Base-by-base conservation (phyloP, 1,140 invertebrate genomes). In the Bombus confusus region DNA sequence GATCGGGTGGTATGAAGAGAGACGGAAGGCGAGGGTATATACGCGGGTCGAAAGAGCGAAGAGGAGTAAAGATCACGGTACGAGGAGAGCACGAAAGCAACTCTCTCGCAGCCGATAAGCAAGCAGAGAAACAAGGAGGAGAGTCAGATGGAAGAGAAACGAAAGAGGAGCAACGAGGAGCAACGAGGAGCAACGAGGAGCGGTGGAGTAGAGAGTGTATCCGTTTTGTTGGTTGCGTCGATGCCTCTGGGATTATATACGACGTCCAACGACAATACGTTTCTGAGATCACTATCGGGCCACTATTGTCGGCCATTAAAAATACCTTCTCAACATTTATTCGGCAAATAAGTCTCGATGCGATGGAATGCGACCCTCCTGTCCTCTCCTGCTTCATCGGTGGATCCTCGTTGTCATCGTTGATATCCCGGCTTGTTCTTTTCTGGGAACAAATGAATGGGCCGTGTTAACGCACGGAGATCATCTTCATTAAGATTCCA, bases 211-310 rank as follows among this genome's bases (percentile, higher is more conserved):
- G 80, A 88, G 83, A 88, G 80, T 31, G 74, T 83, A 77, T 91
- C 79, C 88, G 88, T 91, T 93, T 93, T 90, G 90, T 91, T 87
- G 87, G 87, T 78, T 87, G 87, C 91, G 90, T 93, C 92, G 91
- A 93, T 93, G 89, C 91, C 88, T 91, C 87, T 83, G 86, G 91
- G 86, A 92, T 94, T 93, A 94, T 93, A 93, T 91, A 89, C 89
- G 88, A 91, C 87, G 89, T 84, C 77, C 90, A 86, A 88, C 88
- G 92, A 93, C 91, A 93, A 94, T 94, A 90, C 90, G 83, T 92
- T 90, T 91, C 87, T 91, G 82, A 92, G 92, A 93, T 93, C 88
- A 90, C 90, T 93, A 93, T 93, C 93, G 84, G 83, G 77, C 79
- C 87, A 85, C 87, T 90, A 88, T 91, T 88, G 87, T 93, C 88